Conservation (phyloP, 1,140 invertebrate genomes). For the Calycopis cecrops region DNA sequence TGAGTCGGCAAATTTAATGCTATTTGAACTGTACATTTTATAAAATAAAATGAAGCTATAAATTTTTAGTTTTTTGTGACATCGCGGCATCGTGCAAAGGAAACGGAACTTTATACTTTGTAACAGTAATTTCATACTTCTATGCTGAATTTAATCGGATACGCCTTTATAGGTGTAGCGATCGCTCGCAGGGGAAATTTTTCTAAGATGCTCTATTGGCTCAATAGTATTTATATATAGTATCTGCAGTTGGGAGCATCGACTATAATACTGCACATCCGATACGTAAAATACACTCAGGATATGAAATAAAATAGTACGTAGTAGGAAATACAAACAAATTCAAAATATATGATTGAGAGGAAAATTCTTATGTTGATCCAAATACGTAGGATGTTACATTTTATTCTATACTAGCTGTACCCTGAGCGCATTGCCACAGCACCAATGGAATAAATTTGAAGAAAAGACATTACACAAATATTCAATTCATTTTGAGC, state of each 20-base stretch:
- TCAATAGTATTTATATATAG: neutral
- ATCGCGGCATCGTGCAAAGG: neutral
- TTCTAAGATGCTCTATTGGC: slow-evolving; percentile 8
- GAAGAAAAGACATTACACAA: too few species aligned
- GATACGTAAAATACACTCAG: neutral
- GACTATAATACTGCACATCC: neutral
- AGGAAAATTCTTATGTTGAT: too few species aligned
- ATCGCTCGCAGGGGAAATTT: slow-evolving; percentile 5
- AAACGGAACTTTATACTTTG: neutral
- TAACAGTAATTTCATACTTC: neutral
- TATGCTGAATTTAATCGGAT: neutral
- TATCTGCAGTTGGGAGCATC: neutral
- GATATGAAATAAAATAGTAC: neutral
- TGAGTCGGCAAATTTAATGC: neutral
- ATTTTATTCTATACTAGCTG: too few species aligned
- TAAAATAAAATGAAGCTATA: slow-evolving; percentile 6
- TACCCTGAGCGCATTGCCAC: too few species aligned
- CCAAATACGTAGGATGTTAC: too few species aligned
- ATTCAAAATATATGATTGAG: slow-evolving; percentile 1
- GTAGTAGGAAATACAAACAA: neutral
- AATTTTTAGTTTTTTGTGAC: neutral
- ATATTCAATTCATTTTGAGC: too few species aligned
- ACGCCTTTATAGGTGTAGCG: neutral
- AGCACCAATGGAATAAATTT: too few species aligned
- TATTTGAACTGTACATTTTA: slow-evolving; percentile 3